A percentile compares a stretch with the other conserved stretches of the same genome.
These are phyloP conservation scores for Bubo blakistoni DNA, from an alignment of 2,113 vertebrate species.

Conservation along the genomic window DNA sequence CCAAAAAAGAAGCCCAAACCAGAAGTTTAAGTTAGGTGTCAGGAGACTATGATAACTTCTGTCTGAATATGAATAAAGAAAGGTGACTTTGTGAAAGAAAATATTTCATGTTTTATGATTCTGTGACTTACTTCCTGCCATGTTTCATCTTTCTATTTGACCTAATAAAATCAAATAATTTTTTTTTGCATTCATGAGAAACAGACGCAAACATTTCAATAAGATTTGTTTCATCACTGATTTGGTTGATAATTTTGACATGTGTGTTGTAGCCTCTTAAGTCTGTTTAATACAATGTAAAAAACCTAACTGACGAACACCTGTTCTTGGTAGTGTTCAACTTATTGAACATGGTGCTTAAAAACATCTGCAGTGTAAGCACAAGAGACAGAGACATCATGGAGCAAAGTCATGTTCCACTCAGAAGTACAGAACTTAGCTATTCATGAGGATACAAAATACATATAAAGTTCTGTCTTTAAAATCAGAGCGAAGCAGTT, in stretches of 20 bases:
- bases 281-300: not conserved
- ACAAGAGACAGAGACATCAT: not conserved
- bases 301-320: not conserved
- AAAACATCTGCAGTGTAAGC: not conserved
- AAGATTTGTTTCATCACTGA: not conserved
- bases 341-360: not conserved
- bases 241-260: not conserved
- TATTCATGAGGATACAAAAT: not conserved
- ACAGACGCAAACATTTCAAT: not conserved
- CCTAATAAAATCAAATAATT: not conserved
- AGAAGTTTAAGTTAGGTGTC: not conserved
- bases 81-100: not conserved
- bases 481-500: not conserved
- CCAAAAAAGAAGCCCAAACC: no score
- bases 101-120: not conserved
- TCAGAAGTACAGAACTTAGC: not conserved
- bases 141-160: not conserved
- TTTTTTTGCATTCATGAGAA: not conserved
- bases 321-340: fast-evolving
- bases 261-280: not conserved
- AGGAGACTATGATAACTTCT: not conserved
- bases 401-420: not conserved
- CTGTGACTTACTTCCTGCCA: not conserved
- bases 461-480: not conserved
- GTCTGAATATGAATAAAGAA: not conserved